Evolutionary conservation across 2,888 invertebrate genomes (phyloP).

Genomic region (Cephus rjabovi): DNA sequence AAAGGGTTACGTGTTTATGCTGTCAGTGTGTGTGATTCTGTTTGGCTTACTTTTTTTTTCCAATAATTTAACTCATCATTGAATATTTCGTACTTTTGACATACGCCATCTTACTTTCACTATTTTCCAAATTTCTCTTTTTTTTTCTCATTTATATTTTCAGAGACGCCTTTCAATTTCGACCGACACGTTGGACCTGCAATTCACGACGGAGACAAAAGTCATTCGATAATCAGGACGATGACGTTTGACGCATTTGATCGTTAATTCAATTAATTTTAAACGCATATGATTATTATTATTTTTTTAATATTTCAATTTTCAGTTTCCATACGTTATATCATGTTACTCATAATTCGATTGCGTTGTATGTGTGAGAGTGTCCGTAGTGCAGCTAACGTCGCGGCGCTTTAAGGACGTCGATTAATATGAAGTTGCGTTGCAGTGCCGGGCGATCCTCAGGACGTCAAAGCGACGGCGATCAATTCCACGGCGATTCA

Average conservation of each 20-base stretch:
- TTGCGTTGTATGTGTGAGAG: conserved; percentile 64
- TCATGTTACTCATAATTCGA: conserved; percentile 17
- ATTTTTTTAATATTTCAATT: not conserved
- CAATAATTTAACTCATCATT: conserved; percentile 12
- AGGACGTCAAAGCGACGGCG: conserved; percentile 87
- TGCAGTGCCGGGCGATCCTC: conserved; percentile 97
- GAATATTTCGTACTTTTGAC: not conserved
- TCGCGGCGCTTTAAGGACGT: conserved; percentile 27
- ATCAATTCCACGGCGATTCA: conserved; percentile 97
- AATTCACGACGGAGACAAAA: not conserved
- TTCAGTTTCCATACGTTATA: conserved; percentile 9
- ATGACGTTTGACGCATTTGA: not conserved
- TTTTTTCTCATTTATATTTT: conserved; percentile 18
- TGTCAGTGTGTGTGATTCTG: conserved; percentile 37
- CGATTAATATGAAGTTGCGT: conserved; percentile 57
- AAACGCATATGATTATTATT: not conserved
- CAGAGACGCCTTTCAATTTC: not conserved
- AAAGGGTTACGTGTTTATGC: conserved; percentile 38
- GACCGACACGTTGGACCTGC: not conserved
- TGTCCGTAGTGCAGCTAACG: conserved; percentile 42
- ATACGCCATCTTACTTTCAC: conserved; percentile 12
- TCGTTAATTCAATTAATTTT: no score
- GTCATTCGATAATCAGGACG: not conserved
- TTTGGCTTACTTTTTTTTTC: conserved; percentile 33
- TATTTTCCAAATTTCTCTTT: conserved; percentile 24